Evolutionary conservation across 2,113 vertebrate genomes (phyloP).

Genomic region (Malurus melanocephalus): DNA sequence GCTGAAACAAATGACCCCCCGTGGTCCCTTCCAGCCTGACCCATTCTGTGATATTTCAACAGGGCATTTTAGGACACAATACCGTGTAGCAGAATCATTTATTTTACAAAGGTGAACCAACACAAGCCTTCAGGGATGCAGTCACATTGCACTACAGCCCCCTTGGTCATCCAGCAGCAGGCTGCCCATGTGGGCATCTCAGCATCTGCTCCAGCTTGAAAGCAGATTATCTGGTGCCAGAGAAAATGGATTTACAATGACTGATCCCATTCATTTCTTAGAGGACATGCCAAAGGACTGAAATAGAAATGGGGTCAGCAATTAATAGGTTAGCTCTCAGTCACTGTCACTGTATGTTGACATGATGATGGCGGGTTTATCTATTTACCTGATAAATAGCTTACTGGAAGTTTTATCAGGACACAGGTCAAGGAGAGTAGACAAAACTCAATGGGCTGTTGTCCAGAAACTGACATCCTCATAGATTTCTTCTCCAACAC

Average conservation of each 20-base stretch:
- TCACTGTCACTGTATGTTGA: conserved; percentile 10
- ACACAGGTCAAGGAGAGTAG: neutral
- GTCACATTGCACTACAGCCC: neutral
- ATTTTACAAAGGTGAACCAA: neutral
- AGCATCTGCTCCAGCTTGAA: neutral
- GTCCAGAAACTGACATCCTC: neutral
- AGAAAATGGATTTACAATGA: conserved; percentile 16
- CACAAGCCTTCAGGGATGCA: neutral
- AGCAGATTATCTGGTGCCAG: conserved; percentile 37
- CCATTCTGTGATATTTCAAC: neutral
- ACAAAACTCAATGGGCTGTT: neutral
- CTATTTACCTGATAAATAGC: conserved; percentile 34
- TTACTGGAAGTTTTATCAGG: neutral
- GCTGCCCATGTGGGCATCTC: neutral
- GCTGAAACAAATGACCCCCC: neutral
- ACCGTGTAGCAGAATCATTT: neutral
- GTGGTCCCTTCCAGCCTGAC: neutral
- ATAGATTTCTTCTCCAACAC: neutral
- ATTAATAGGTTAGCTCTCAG: conserved; percentile 19
- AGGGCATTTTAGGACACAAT: neutral
- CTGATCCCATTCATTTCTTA: conserved; percentile 37
- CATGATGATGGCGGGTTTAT: neutral
- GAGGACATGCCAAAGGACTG: neutral
- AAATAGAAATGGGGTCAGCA: conserved; percentile 57
- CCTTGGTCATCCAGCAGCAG: neutral